Conservation (phyloP, 2,797 vertebrate genomes). For the Danio tinwini region DNA sequence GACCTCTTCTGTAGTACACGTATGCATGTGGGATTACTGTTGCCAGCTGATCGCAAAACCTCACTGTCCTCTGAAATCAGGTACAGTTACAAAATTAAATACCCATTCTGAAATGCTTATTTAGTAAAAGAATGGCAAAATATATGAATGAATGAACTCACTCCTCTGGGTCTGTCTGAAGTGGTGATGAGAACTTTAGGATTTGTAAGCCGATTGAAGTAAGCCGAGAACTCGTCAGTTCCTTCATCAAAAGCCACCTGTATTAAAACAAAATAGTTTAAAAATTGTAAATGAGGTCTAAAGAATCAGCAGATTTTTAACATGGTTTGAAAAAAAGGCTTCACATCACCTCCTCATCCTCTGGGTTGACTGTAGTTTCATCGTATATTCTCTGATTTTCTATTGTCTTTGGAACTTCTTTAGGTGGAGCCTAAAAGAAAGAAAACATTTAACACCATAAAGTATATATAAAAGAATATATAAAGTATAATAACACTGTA, state of each 20-base stretch:
- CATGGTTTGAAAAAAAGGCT: neutral
- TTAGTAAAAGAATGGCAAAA: neutral
- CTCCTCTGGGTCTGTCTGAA: constrained; percentile 95
- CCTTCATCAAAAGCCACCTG: constrained; percentile 95
- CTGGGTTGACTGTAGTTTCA: constrained; percentile 93
- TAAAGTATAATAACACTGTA: too few relatives aligned
- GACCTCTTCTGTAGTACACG: constrained; percentile 94
- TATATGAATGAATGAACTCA: constrained; percentile 66
- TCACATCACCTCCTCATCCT: constrained; percentile 91
- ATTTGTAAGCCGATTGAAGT: constrained; percentile 91
- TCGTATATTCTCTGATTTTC: constrained; percentile 95
- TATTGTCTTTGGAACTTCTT: constrained; percentile 94
- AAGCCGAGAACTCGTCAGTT: constrained; percentile 98
- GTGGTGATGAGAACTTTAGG: constrained; percentile 99
- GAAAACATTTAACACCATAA: neutral
- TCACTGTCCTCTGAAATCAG: constrained; percentile 86
- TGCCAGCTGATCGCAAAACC: constrained; percentile 91
- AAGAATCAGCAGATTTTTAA: neutral
- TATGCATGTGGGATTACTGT: constrained; percentile 90
- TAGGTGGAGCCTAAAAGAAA: constrained; percentile 88
- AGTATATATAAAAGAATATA: too few relatives aligned
- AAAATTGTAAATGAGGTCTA: neutral
- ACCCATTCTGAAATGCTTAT: neutral
- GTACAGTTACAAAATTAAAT: neutral
- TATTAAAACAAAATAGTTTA: constrained; percentile 20